Evolutionary conservation across 2,113 vertebrate species (phyloP), one percentile per base, ranked within the genome.

Genomic region (Oophaga pumilio): DNA sequence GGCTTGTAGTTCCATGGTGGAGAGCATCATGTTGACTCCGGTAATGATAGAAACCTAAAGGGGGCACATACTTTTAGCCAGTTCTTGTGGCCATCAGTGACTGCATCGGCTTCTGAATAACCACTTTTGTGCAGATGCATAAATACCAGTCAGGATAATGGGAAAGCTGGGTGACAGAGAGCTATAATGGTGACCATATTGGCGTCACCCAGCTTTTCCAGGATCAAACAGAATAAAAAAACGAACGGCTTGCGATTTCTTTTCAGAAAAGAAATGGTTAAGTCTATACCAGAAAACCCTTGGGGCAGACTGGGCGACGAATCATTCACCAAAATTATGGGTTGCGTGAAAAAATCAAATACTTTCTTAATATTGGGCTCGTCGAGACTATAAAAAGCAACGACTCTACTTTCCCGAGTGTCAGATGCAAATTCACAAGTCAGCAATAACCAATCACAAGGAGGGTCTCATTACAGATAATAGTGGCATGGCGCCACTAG

Each of bases 251-350:
- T 22, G 33, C 18, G 6, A 50, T 74, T 74, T 74, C 18, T 18
- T 12, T n/a, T 82, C 8, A 52, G 60, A 24, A 82, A 68, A 15
- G 22, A 62, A 85, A 76, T 15, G 33, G 84, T 85, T 85, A 85
- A 85, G 33, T 26, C 14, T 62, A 9, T 28, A 76, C 8, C 20
- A 85, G 28, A 43, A 77, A 64, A 85, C 13, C 68, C 57, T 43
- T 11, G n/a, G 84, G 57, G 43, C 57, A 85, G n/a, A 77, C 52
- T 33, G 56, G 52, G 52, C 8, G 52, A 66, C 52, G 6, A 53
- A 26, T 83, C 59, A 26, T 53, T 82, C 60, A 87, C 69, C 79
- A 76, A 22, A 88, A 88, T 82, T 83, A 76, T 64, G 71, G 86
- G 86, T 74, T 82, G 12, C 49, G 22, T 43, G 64, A 24, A 62